Base-by-base conservation (phyloP, 2,797 vertebrate genomes). In the Echeneis naucrates region DNA sequence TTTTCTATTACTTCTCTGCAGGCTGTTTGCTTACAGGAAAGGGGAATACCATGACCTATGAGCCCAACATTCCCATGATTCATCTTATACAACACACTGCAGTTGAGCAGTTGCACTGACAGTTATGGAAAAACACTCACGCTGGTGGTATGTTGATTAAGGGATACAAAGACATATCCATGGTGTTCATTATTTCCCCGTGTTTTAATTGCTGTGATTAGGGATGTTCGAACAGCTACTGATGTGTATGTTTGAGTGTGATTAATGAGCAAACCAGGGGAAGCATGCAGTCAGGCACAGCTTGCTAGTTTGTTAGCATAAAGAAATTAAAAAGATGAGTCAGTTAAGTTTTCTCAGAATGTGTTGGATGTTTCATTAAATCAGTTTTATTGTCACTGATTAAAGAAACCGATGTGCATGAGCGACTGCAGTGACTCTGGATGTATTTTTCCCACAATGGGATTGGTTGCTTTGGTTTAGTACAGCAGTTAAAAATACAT, bases 21-120 rank as follows among this genome's bases (percentile, higher is more conserved):
- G 68, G 42, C 73, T 84, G 78, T 82, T 87, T 82, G 63, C 62
- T 72, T 37, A 9, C 78, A 77, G 70, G 53, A 47, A 76, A n/a
- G 23, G 86, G 88, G 80, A 89, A 87, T 83, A 85, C 81, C n/a
- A 17, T 70, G 83, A 81, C 77, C 80, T 89, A 83, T 80, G 62
- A 63, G 23, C 68, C 70, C 69, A 84, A 67, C 76, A 60, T 90
- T 89, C 86, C 84, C 87, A 86, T 84, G 83, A 86, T 48, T 86
- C 74, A 77, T 48, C 77, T 68, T 40, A 47, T 37, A 44, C 17
- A 44, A 17, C 19, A 32, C 14, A 14, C 30, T 47, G 21, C 47
- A 19, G 27, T 77, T 21, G 30, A 27, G n/a, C 56, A 30, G 12
- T 23, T 78, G 63, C 53, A 37, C 27, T 45, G 47, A 55, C 68